phyloP scores from a whole-genome alignment of 2,113 vertebrate species.

The rat (Rattus norvegicus) region GRCr8 NC_086023.1:60081501-60082000 shows the following conservation, averaged over 20 bases:
- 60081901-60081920: not conserved
- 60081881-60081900: not conserved
- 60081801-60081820: not conserved
- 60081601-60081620: not conserved
- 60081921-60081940: not conserved
- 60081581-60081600: constrained; percentile 5
- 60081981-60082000: constrained; percentile 17
- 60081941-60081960: not conserved
- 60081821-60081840: not conserved
- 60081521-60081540: not conserved
- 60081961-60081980: constrained; percentile 9
- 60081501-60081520: not conserved
- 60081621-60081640: not conserved
- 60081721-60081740: not conserved
- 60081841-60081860: not conserved
- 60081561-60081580: constrained; percentile 21
- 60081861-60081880: not conserved
- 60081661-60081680: not conserved
- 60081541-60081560: not conserved
- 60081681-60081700: not conserved
- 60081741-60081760: not conserved
- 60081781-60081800: not conserved
- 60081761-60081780: not conserved
- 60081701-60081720: not conserved
- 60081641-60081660: not conserved